These are phyloP conservation scores for Addax nasomaculatus DNA, from an alignment of 2,113 vertebrate genomes.

Conservation along the genomic window DNA sequence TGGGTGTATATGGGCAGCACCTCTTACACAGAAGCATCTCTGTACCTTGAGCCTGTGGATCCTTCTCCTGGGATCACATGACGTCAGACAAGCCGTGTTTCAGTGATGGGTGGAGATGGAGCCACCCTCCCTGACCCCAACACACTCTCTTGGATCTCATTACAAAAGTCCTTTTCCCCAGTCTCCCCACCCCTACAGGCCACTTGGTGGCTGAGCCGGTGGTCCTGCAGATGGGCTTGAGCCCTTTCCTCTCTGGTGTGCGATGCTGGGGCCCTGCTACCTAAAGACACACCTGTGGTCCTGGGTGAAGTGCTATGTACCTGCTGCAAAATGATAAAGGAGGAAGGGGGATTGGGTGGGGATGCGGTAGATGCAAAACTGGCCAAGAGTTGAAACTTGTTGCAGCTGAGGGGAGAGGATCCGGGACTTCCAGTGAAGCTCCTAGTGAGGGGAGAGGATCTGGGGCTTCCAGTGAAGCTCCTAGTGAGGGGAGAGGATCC, in stretches of 20 bases:
- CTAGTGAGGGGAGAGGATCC: background rate
- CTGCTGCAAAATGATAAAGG: background rate
- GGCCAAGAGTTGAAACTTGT: background rate
- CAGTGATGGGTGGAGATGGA: background rate
- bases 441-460: background rate
- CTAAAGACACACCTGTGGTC: background rate
- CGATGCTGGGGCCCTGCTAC: background rate
- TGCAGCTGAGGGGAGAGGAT: background rate
- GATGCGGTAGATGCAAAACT: background rate
- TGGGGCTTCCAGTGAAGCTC: background rate
- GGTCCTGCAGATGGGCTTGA: background rate
- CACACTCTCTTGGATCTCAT: background rate
- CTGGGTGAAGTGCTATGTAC: background rate
- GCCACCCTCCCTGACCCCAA: background rate
- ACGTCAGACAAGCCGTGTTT: background rate
- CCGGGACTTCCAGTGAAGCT: background rate
- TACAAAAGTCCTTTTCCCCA: background rate
- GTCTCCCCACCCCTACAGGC: background rate
- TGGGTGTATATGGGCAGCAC: background rate
- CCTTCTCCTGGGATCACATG: background rate
- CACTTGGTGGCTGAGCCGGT: background rate
- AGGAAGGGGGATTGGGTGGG: background rate
- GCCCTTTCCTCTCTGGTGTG: background rate
- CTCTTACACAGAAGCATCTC: background rate
- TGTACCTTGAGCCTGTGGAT: accelerated